These are phyloP conservation scores for Aplocera efformata DNA, from an alignment of 2,888 invertebrate species.

Conservation along the genomic window DNA sequence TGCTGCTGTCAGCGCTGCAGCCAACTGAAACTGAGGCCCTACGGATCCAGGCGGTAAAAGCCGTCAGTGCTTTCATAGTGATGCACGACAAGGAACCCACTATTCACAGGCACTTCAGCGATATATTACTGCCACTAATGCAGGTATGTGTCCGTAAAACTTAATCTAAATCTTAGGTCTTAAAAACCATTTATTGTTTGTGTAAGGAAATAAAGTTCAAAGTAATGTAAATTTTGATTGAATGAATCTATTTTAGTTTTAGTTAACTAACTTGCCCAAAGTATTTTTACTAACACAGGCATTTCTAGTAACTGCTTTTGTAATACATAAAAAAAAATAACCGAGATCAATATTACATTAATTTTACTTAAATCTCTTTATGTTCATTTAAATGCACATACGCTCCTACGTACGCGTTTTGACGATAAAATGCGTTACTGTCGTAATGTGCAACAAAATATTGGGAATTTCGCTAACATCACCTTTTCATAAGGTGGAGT, in stretches of 20 bases:
- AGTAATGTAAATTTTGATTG: background rate
- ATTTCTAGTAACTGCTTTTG: too few relatives aligned
- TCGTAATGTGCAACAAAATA: constrained; percentile 67
- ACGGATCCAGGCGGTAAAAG: constrained; percentile 90
- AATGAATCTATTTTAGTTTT: too few relatives aligned
- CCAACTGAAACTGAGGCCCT: constrained; percentile 87
- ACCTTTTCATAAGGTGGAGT: constrained; percentile 60
- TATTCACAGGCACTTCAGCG: constrained; percentile 93
- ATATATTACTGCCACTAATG: constrained; percentile 89
- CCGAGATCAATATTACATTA: constrained; percentile 16
- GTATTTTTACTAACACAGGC: too few relatives aligned
- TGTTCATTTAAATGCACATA: constrained; percentile 47
- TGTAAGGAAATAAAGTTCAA: too few relatives aligned
- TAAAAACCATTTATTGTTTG: too few relatives aligned
- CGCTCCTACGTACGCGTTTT: constrained; percentile 58
- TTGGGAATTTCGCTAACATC: constrained; percentile 76
- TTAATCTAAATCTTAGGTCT: too few relatives aligned
- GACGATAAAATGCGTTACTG: constrained; percentile 55
- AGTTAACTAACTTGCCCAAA: too few relatives aligned
- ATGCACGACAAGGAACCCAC: constrained; percentile 96
- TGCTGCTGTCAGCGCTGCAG: constrained; percentile 91
- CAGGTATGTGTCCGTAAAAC: too few relatives aligned
- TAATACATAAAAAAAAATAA: too few relatives aligned
- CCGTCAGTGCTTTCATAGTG: constrained; percentile 92
- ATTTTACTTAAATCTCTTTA: too few relatives aligned